Evolutionary conservation across 1,140 invertebrate species (phyloP).

Genomic region (Wiebesia pumilae): DNA sequence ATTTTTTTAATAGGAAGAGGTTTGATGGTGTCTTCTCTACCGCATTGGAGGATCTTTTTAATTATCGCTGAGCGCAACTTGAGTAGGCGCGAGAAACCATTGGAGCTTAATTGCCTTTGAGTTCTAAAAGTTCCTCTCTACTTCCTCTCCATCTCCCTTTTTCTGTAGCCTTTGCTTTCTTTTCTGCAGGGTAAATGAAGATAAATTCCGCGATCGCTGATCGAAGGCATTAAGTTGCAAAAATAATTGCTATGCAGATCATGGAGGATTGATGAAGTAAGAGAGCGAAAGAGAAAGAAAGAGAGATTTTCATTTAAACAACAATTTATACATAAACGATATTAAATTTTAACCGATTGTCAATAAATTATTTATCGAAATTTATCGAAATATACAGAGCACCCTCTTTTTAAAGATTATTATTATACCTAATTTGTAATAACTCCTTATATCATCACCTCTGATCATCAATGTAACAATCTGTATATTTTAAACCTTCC

Average conservation of each 20-base stretch:
- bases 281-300: not conserved
- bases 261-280: not conserved
- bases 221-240: conserved; percentile 30
- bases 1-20: not conserved
- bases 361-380: too few relatives aligned
- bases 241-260: conserved; percentile 40
- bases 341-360: too few relatives aligned
- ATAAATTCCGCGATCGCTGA: conserved; percentile 33
- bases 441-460: too few relatives aligned
- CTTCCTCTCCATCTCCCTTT: not conserved
- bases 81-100: conserved; percentile 37
- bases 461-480: too few relatives aligned
- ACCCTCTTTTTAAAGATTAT: too few relatives aligned
- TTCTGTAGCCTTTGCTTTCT: not conserved
- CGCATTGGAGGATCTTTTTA: conserved; percentile 45
- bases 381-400: too few relatives aligned
- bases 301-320: not conserved
- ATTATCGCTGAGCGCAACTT: conserved; percentile 30
- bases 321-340: too few relatives aligned
- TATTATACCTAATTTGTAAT: too few relatives aligned
- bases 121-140: conserved; percentile 33
- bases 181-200: not conserved
- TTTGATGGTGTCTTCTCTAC: conserved; percentile 33
- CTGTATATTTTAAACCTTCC: too few relatives aligned
- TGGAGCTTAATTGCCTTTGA: conserved; percentile 49